Base-by-base conservation (phyloP, 1,140 invertebrate genomes). In the Drosophila persimilis region DNA sequence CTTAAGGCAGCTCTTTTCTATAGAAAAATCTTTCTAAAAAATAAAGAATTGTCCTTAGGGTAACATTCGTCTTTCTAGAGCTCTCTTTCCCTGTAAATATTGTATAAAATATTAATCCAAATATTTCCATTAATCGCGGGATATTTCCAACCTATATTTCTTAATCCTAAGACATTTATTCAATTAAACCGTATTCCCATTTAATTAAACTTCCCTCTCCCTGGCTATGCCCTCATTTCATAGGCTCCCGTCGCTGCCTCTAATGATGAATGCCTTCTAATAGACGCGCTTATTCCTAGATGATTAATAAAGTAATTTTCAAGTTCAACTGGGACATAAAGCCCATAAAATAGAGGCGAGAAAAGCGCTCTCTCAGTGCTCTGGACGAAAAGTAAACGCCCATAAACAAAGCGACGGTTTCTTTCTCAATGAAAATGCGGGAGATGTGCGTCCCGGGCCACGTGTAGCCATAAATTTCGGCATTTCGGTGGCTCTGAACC, bases 291-390 rank as follows among this genome's bases (percentile, higher is more conserved):
- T 70, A 88, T 88, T 73, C 71, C 75, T 88, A 65, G 70, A 88
- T 88, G 83, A 83, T 88, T 88, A 88, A 88, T 88, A 83, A 86
- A 86, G 83, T 76, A 78, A 86, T 83, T 88, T 86, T 88, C 81
- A 86, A 86, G 83, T 86, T 88, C 81, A 86, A 77, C 64, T 66
- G 53, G 69, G 60, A 50, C 65, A 71, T 80, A 66, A 74, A 80
- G 59, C 48, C 53, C 57, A 43, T 44, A 62, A 41, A 62, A 66
- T 41, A 44, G 35, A 67, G 48, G 50, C 11, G 39, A 11, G 20
- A 22, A 26, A 44, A 46, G 26, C 39, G 60, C 62, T 55, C 43
- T 70, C 63, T 86, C 58, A 8, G 26, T 24, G 50, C 55, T 51
- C 63, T 57, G 61, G 39, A 50, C 31, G 35, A 77, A 85, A 89